These are phyloP conservation scores for Bombus sylvicola DNA, from an alignment of 1,140 invertebrate species.

Conservation along the genomic window DNA sequence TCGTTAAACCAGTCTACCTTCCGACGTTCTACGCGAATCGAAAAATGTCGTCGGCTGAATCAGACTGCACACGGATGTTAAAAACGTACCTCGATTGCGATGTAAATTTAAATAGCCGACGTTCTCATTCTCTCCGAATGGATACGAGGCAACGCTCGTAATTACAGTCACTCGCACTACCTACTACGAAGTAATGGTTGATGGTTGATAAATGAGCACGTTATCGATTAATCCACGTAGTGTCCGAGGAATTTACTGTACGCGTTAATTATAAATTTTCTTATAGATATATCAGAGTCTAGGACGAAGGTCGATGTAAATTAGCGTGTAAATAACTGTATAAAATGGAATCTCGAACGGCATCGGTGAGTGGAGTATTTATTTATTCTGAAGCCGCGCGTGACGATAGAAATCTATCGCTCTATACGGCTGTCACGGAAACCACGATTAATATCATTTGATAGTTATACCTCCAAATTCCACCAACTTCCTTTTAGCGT, in stretches of 20 bases:
- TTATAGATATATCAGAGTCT: slow-evolving; percentile 30
- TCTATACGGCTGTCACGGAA: not conserved
- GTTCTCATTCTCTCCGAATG: no score
- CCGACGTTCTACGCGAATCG: not conserved
- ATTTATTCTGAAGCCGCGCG: slow-evolving; percentile 35
- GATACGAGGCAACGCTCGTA: no score
- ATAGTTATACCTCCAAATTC: not conserved
- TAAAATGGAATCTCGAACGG: slow-evolving; percentile 66
- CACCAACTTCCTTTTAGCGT: no score
- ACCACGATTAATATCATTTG: not conserved
- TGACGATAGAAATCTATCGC: not conserved
- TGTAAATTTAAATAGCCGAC: not conserved
- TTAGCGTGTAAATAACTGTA: slow-evolving; percentile 83
- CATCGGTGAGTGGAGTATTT: slow-evolving; percentile 31
- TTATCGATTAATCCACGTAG: slow-evolving; percentile 22
- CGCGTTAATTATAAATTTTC: slow-evolving; percentile 6
- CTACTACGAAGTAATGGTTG: not conserved
- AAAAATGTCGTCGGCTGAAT: not conserved
- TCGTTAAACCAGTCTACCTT: slow-evolving; percentile 13
- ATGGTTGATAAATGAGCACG: slow-evolving; percentile 1
- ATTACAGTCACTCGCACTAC: not conserved
- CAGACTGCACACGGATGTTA: not conserved
- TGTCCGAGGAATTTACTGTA: not conserved
- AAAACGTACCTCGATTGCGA: not conserved
- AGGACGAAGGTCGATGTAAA: slow-evolving; percentile 74